These are phyloP conservation scores for Heliconius eleuchia DNA, from an alignment of 1,140 invertebrate genomes.

Conservation along the genomic window DNA sequence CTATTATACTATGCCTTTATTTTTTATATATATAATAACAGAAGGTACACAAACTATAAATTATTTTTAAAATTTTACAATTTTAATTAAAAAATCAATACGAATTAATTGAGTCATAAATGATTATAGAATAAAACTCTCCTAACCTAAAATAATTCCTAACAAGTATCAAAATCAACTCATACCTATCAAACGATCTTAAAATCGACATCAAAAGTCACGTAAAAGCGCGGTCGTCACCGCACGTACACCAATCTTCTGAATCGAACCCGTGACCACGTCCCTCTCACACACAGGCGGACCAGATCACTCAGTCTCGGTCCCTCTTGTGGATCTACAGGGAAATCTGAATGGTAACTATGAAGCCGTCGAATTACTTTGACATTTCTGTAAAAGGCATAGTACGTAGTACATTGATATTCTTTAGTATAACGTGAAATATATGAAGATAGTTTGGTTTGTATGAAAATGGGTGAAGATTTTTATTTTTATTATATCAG, in stretches of 20 bases:
- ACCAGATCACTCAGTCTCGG: constrained; percentile 40
- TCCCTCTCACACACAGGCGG: constrained; percentile 42
- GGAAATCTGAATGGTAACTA: constrained; percentile 77
- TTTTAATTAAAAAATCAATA: no score
- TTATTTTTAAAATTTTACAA: no score
- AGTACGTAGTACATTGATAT: constrained; percentile 67
- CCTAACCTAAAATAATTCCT: not conserved
- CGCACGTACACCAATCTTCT: constrained; percentile 79
- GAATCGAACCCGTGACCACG: constrained; percentile 70
- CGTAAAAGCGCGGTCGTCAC: constrained; percentile 73
- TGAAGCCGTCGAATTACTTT: constrained; percentile 72
- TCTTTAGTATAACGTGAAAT: constrained; percentile 42
- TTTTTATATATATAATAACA: no score
- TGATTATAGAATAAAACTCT: not conserved
- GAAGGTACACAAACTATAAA: no score
- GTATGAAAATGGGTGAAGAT: constrained; percentile 13
- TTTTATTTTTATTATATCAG: no score
- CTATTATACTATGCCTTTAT: no score
- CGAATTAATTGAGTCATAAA: no score
- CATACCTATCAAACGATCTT: constrained; percentile 28
- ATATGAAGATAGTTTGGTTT: not conserved
- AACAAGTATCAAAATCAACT: constrained; percentile 32
- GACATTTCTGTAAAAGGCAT: constrained; percentile 73
- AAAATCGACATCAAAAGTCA: constrained; percentile 63
- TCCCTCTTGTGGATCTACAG: constrained; percentile 61